Conservation (phyloP, 2,888 invertebrate species). For the Phaonia tiefii region DNA sequence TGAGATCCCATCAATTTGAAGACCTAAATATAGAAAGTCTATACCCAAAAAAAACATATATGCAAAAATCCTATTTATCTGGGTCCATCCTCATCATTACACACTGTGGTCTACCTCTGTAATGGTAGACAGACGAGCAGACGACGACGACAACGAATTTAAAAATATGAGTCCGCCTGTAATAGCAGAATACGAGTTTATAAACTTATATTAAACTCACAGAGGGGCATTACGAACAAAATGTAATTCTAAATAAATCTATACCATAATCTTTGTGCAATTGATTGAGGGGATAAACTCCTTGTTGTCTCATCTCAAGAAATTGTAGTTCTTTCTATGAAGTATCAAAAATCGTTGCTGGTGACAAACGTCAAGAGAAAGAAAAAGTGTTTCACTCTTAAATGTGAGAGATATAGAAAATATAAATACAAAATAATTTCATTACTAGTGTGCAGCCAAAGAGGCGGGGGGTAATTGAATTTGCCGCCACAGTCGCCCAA, state of each 20-base stretch:
- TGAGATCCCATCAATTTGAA: too few species aligned
- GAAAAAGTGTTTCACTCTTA: conserved; percentile 15
- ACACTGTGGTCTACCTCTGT: too few species aligned
- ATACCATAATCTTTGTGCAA: neutral
- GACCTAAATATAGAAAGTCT: too few species aligned
- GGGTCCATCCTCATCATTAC: too few species aligned
- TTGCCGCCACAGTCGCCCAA: conserved; percentile 24
- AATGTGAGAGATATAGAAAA: neutral
- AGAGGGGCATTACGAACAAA: too few species aligned
- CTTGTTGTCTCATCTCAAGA: neutral
- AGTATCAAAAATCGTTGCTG: conserved; percentile 32
- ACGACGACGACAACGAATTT: neutral
- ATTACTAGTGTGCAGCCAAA: neutral
- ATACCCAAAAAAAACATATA: too few species aligned
- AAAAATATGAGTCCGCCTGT: neutral
- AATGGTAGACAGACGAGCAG: neutral
- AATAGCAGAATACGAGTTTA: too few species aligned
- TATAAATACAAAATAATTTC: neutral
- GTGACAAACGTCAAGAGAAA: conserved; percentile 27
- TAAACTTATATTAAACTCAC: too few species aligned
- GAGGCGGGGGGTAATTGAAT: conserved; percentile 26
- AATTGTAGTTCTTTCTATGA: neutral
- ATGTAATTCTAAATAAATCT: too few species aligned
- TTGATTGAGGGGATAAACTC: conserved; percentile 4
- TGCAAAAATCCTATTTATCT: too few species aligned